These are phyloP conservation scores for Phalacrocorax carbo DNA, from an alignment of 2,113 vertebrate species.

Conservation along the genomic window DNA sequence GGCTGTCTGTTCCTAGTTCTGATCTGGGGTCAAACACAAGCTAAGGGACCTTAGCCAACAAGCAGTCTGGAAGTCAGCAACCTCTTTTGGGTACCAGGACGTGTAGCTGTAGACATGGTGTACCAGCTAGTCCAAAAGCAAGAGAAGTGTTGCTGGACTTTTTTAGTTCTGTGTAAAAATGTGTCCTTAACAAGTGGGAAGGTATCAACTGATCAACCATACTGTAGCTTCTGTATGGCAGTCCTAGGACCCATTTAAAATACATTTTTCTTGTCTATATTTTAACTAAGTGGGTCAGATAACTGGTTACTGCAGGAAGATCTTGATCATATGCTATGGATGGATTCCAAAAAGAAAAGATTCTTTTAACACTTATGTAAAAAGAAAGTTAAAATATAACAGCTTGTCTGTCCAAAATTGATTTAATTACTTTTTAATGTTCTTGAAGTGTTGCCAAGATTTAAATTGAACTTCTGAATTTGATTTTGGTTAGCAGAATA, in stretches of 20 bases:
- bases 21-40: not conserved
- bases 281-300: not conserved
- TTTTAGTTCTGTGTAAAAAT: not conserved
- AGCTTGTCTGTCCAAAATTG: not conserved
- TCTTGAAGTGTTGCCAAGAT: conserved; percentile 52
- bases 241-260: not conserved
- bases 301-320: not conserved
- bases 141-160: not conserved
- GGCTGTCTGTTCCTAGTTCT: not conserved
- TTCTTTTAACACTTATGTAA: not conserved
- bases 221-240: not conserved
- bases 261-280: not conserved
- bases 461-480: conserved; percentile 64
- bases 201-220: not conserved
- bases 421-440: conserved; percentile 66
- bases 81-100: not conserved
- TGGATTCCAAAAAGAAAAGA: not conserved
- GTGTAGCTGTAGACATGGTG: not conserved
- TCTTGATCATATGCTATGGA: not conserved
- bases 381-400: conserved; percentile 41
- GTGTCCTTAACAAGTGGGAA: not conserved
- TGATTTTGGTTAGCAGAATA: conserved; percentile 22
- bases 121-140: not conserved
- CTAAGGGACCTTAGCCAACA: not conserved
- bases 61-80: not conserved